Percentiles rank a stretch among this genome's conserved stretches.
phyloP scores from a whole-genome alignment of 2,888 invertebrate genomes.

The Steinernema carpocapsae region DNA sequence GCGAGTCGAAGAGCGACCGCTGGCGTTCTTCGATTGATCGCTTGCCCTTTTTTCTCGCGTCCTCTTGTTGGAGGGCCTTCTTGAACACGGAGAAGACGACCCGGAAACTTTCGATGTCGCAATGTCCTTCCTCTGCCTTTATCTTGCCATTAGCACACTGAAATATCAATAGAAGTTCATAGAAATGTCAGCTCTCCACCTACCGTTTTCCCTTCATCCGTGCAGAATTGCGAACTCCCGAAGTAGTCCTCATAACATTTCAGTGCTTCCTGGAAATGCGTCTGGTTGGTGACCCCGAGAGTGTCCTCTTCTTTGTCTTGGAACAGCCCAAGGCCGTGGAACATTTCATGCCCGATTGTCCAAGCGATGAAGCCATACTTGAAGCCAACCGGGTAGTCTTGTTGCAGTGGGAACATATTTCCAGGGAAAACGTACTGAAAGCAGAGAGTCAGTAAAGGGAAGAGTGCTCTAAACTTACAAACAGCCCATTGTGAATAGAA shows the following conservation, averaged over 20 bases:
- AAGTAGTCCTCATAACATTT: not conserved
- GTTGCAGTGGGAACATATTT: not conserved
- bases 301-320: not conserved
- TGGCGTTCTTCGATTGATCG: not conserved
- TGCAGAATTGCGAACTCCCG: not conserved
- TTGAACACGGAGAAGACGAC: not conserved
- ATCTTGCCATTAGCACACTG: not conserved
- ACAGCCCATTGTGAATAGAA: no score
- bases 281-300: not conserved
- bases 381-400: not conserved
- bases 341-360: conserved; percentile 8
- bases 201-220: not conserved
- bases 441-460: not conserved
- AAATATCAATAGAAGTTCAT: not conserved
- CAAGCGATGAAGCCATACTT: conserved; percentile 18
- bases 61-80: not conserved
- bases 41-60: not conserved
- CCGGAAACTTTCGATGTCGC: not conserved
- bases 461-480: no score
- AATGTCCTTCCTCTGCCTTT: not conserved
- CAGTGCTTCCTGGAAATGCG: not conserved
- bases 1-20: not conserved
- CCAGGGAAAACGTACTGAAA: not conserved
- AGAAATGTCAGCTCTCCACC: not conserved
- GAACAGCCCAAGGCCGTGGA: conserved; percentile 8